Conservation (phyloP, 2,888 invertebrate genomes). For the Drosophila kambysellisi region DNA sequence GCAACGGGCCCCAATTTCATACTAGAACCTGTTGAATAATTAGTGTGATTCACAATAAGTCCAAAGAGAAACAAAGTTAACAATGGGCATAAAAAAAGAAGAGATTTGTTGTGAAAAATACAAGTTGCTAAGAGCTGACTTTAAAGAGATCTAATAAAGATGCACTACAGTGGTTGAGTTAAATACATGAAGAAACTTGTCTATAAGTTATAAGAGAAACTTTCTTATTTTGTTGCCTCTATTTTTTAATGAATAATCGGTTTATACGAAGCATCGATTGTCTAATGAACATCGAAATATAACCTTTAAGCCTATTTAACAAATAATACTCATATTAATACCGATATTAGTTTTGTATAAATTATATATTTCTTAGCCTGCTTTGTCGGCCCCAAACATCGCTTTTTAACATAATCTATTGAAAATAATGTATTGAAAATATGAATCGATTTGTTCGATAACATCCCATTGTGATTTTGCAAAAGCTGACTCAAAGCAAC, state of each 20-base stretch:
- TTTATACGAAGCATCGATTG: background rate
- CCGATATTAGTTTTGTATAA: background rate
- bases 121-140: background rate
- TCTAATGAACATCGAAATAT: background rate
- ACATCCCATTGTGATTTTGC: constrained; percentile 44
- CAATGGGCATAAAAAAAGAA: constrained; percentile 35
- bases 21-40: constrained; percentile 71
- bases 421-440: background rate
- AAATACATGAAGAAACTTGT: background rate
- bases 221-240: background rate
- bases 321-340: background rate
- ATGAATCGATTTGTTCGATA: constrained; percentile 19
- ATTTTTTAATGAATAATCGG: background rate
- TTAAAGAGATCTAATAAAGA: background rate
- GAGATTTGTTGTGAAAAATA: constrained; percentile 17
- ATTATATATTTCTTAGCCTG: background rate
- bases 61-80: constrained; percentile 22
- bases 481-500: constrained; percentile 44
- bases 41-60: constrained; percentile 41
- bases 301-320: background rate
- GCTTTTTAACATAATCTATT: background rate
- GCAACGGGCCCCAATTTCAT: constrained; percentile 35
- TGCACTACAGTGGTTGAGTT: background rate
- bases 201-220: background rate
- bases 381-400: background rate